These are phyloP conservation scores for Microchrysa polita DNA, from an alignment of 2,888 invertebrate genomes.

Conservation along the genomic window DNA sequence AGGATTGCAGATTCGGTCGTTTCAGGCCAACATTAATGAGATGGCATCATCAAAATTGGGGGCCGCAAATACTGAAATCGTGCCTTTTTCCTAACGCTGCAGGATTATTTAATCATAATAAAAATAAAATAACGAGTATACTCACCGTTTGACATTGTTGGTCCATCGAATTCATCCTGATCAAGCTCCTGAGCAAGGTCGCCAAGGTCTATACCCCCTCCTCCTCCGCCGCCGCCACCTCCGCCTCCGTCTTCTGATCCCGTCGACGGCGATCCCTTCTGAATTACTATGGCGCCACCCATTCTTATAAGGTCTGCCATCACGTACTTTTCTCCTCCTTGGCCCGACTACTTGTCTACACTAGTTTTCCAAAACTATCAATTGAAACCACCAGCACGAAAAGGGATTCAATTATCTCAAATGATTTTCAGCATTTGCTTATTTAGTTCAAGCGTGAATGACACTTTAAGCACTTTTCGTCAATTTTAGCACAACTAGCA, in stretches of 20 bases:
- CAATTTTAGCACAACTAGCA: background rate
- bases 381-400: too few species aligned
- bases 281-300: slow-evolving; percentile 73
- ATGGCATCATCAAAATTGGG: too few species aligned
- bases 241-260: slow-evolving; percentile 77
- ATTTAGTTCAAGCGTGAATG: background rate
- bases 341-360: background rate
- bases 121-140: slow-evolving; percentile 7
- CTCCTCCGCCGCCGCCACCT: slow-evolving; percentile 67
- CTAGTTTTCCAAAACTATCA: too few species aligned
- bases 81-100: too few species aligned
- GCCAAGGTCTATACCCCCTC: slow-evolving; percentile 67
- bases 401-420: background rate
- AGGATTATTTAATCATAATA: too few species aligned
- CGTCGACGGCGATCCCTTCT: slow-evolving; percentile 84
- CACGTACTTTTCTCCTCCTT: slow-evolving; percentile 64
- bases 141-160: slow-evolving; percentile 69
- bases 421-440: background rate
- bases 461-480: background rate
- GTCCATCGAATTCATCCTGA: slow-evolving; percentile 76
- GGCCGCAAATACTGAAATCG: too few species aligned
- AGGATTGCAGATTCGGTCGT: too few species aligned
- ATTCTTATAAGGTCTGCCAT: slow-evolving; percentile 69
- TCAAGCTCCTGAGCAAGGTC: slow-evolving; percentile 74
- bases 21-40: too few species aligned